Conservation (phyloP, 2,797 vertebrate species). For the Bradypus variegatus region DNA sequence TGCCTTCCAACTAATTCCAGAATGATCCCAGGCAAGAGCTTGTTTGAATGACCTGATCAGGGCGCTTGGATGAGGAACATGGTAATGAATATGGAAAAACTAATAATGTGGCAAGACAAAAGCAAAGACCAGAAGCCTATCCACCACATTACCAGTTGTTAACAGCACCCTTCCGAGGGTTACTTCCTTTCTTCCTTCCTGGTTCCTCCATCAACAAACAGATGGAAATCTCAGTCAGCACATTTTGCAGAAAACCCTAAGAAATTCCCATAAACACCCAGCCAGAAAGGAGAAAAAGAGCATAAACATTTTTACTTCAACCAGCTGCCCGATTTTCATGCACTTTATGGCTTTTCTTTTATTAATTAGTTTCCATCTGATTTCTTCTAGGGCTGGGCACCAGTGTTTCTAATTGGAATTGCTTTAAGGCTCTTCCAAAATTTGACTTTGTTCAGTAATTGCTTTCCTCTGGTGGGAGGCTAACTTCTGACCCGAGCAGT, state of each 20-base stretch:
- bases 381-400: neutral
- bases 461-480: neutral
- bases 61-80: neutral
- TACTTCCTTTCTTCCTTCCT: neutral
- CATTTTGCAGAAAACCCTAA: neutral
- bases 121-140: neutral
- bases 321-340: neutral
- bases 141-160: neutral
- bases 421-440: conserved; percentile 3
- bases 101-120: neutral
- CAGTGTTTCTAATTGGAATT: neutral
- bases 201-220: neutral
- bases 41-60: neutral
- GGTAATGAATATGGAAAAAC: neutral
- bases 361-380: conserved; percentile 16
- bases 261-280: neutral
- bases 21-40: neutral
- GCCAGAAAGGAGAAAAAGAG: neutral
- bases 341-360: conserved; percentile 14
- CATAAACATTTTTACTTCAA: neutral
- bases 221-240: neutral
- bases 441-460: conserved; percentile 16
- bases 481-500: neutral
- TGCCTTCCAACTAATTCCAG: neutral
- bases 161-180: too few relatives aligned